Evolutionary conservation across 2,797 vertebrate genomes (phyloP).

Genomic region (Echeneis naucrates): DNA sequence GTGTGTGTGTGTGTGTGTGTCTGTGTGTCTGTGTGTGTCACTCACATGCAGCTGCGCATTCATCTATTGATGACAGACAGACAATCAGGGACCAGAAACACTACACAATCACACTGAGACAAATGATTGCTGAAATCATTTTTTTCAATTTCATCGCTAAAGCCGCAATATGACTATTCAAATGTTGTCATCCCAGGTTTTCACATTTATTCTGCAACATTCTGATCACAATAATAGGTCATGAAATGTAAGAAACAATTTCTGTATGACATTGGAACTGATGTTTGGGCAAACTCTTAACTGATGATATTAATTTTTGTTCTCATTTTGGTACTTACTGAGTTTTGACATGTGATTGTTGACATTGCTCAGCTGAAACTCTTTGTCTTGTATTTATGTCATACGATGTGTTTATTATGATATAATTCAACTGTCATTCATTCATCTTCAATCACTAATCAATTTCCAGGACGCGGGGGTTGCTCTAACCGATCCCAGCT

Average conservation of each 20-base stretch:
- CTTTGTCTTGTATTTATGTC: no score
- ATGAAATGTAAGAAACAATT: background rate
- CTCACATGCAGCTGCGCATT: conserved; percentile 50
- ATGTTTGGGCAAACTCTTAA: no score
- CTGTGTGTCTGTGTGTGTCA: background rate
- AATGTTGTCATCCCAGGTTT: background rate
- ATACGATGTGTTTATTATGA: no score
- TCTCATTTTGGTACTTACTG: no score
- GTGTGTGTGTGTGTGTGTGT: background rate
- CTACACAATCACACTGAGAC: conserved; percentile 8
- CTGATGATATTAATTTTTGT: no score
- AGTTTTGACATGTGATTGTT: no score
- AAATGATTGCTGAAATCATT: background rate
- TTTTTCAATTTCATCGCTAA: background rate
- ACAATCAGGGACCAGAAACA: conserved; percentile 18
- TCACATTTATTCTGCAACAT: background rate
- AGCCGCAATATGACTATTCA: background rate
- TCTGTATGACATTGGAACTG: no score
- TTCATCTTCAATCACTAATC: no score
- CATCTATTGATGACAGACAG: conserved; percentile 20
- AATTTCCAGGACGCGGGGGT: no score
- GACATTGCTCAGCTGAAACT: no score
- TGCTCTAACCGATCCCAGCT: no score
- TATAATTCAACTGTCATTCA: no score
- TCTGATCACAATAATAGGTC: background rate